Percentiles rank a stretch among this genome's conserved stretches.
Conservation (phyloP, 2,888 invertebrate genomes). For the Morpho achilles region DNA sequence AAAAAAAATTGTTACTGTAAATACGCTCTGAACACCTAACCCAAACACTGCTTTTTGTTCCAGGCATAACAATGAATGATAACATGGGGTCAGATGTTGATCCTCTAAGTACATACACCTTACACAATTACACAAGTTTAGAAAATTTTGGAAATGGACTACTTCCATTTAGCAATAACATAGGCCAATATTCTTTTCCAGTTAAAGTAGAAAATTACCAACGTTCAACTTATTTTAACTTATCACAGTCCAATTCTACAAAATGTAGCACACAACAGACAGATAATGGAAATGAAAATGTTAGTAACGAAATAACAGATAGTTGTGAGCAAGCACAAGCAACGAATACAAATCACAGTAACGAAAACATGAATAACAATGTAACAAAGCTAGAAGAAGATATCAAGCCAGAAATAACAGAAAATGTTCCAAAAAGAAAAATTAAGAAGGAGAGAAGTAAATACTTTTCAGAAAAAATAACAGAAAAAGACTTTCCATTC, state of each 20-base stretch:
- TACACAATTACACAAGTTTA: conserved; percentile 35
- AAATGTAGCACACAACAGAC: background rate
- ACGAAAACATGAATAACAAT: conserved; percentile 2
- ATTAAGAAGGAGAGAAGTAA: conserved; percentile 43
- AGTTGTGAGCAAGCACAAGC: background rate
- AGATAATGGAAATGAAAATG: background rate
- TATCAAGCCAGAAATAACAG: conserved; percentile 34
- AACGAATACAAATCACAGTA: conserved; percentile 8
- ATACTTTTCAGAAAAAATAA: conserved; percentile 61
- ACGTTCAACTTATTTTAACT: conserved; percentile 13
- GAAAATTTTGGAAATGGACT: conserved; percentile 15
- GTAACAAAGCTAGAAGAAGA: conserved; percentile 27
- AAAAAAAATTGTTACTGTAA: too few species aligned
- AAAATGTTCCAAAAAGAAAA: conserved; percentile 30
- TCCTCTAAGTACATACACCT: conserved; percentile 51
- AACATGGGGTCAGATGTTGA: conserved; percentile 46
- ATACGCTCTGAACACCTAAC: too few species aligned
- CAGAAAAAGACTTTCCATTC: conserved; percentile 54
- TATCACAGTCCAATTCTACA: conserved; percentile 1
- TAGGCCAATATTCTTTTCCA: conserved; percentile 12
- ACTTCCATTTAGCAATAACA: conserved; percentile 6
- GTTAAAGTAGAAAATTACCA: conserved; percentile 23
- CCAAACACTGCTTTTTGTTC: too few species aligned
- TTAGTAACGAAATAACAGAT: conserved; percentile 2
- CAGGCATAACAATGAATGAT: conserved; percentile 37